These are phyloP conservation scores for Mesochorus sp. DNA, from an alignment of 2,888 invertebrate genomes.

Conservation along the genomic window DNA sequence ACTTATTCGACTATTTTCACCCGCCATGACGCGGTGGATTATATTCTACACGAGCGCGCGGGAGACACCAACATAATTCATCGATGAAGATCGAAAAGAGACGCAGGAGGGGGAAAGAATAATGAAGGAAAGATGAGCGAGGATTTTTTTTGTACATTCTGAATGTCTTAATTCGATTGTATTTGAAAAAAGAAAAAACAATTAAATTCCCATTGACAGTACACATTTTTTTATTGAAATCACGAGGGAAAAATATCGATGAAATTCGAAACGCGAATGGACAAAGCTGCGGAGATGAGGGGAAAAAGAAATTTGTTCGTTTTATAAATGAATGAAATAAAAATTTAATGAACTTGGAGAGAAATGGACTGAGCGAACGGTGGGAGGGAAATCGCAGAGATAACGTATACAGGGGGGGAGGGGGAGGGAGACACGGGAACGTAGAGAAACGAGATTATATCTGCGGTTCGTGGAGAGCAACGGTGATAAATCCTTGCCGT, in stretches of 20 bases:
- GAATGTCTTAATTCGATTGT: no score
- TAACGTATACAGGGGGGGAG: conserved; percentile 11
- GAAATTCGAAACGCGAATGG: no score
- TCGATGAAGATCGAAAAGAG: conserved; percentile 8
- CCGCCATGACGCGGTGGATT: conserved; percentile 38
- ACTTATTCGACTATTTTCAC: conserved; percentile 27
- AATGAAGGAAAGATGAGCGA: no score
- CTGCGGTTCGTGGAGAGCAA: conserved; percentile 72
- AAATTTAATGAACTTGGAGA: no score
- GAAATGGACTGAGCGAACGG: background rate
- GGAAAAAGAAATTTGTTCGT: background rate
- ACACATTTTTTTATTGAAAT: no score
- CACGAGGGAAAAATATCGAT: no score
- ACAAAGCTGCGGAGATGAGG: no score
- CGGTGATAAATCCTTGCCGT: conserved; percentile 78
- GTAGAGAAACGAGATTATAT: conserved; percentile 78
- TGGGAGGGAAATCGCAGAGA: background rate
- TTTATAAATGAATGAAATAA: conserved; percentile 13
- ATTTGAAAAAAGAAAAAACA: no score
- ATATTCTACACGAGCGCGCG: no score
- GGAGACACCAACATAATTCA: conserved; percentile 32
- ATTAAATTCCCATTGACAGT: no score
- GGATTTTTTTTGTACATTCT: no score
- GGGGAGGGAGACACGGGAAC: conserved; percentile 41
- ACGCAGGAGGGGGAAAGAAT: background rate